A percentile compares a stretch with the other conserved stretches of the same genome.
Conservation (phyloP, 2,797 vertebrate genomes). For the Pampus argenteus region DNA sequence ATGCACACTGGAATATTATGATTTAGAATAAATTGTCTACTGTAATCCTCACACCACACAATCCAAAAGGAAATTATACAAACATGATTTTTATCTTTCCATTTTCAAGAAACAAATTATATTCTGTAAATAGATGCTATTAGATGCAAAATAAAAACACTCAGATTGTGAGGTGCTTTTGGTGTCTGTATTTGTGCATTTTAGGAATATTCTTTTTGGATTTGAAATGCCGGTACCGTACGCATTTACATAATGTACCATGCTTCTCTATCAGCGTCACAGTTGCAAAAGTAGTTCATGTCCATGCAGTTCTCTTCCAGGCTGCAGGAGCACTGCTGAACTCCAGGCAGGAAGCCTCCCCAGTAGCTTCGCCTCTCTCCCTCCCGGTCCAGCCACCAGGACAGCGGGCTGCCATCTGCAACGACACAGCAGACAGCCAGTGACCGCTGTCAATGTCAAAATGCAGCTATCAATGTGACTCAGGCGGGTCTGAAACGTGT, state of each 20-base stretch:
- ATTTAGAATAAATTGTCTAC: conserved; percentile 14
- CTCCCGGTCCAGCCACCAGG: conserved; percentile 94
- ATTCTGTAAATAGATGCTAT: not conserved
- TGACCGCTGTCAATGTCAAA: too few relatives aligned
- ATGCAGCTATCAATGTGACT: too few relatives aligned
- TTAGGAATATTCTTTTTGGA: not conserved
- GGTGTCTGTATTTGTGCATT: not conserved
- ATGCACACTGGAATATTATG: conserved; percentile 2
- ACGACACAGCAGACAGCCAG: conserved; percentile 29
- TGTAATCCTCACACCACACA: conserved; percentile 3
- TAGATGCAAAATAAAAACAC: not conserved
- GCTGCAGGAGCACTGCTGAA: conserved; percentile 95
- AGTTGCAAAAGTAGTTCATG: conserved; percentile 96
- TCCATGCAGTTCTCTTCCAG: conserved; percentile 96
- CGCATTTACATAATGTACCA: conserved; percentile 83
- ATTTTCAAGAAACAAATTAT: not conserved
- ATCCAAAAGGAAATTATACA: not conserved
- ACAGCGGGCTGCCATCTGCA: conserved; percentile 92
- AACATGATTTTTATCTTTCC: not conserved
- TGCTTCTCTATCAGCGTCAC: conserved; percentile 91
- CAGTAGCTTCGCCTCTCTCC: conserved; percentile 93
- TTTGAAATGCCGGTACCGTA: not conserved
- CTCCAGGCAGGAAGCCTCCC: conserved; percentile 92
- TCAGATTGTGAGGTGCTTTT: not conserved
- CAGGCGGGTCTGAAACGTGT: too few relatives aligned